Evolutionary conservation across 1,140 invertebrate species (phyloP).

Genomic region (Drosophila trapezifrons): DNA sequence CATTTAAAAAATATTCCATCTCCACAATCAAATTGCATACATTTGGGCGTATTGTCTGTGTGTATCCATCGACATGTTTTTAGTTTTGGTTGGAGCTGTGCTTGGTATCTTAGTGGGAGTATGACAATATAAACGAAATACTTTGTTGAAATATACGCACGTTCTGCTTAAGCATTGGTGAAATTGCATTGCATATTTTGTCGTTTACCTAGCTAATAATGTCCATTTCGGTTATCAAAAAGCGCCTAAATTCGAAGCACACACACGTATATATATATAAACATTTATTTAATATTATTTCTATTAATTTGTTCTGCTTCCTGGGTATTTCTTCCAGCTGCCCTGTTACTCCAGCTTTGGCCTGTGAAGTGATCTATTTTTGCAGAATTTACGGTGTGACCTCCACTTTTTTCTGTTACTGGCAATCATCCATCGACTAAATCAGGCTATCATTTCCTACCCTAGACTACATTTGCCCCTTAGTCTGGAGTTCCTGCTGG

Average conservation of each 20-base stretch:
- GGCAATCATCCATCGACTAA: slow-evolving; percentile 30
- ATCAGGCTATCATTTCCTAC: slow-evolving; percentile 31
- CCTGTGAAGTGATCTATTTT: slow-evolving; percentile 44
- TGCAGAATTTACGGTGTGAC: slow-evolving; percentile 21
- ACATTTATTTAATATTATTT: slow-evolving; percentile 26
- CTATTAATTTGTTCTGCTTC: slow-evolving; percentile 16
- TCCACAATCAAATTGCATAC: slow-evolving; percentile 78
- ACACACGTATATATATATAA: slow-evolving; percentile 40
- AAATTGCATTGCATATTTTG: slow-evolving; percentile 60
- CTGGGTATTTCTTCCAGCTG: slow-evolving; percentile 10
- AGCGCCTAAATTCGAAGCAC: slow-evolving; percentile 59
- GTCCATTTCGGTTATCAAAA: slow-evolving; percentile 68
- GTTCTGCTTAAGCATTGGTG: slow-evolving; percentile 41
- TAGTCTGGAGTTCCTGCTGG: slow-evolving; percentile 12
- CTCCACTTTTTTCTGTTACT: slow-evolving; percentile 12
- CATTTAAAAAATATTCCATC: slow-evolving; percentile 77
- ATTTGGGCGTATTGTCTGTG: slow-evolving; percentile 77
- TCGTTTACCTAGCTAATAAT: slow-evolving; percentile 72
- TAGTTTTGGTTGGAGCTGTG: slow-evolving; percentile 48
- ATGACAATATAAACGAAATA: slow-evolving; percentile 55
- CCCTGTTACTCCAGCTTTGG: slow-evolving; percentile 36
- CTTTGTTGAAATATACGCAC: slow-evolving; percentile 19
- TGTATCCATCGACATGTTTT: slow-evolving; percentile 53
- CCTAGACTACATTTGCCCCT: slow-evolving; percentile 50
- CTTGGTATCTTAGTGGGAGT: slow-evolving; percentile 27